Percentiles rank a stretch among this genome's conserved stretches.
Evolutionary conservation across 2,888 invertebrate genomes (phyloP).

Genomic region (Dione vanillae): DNA sequence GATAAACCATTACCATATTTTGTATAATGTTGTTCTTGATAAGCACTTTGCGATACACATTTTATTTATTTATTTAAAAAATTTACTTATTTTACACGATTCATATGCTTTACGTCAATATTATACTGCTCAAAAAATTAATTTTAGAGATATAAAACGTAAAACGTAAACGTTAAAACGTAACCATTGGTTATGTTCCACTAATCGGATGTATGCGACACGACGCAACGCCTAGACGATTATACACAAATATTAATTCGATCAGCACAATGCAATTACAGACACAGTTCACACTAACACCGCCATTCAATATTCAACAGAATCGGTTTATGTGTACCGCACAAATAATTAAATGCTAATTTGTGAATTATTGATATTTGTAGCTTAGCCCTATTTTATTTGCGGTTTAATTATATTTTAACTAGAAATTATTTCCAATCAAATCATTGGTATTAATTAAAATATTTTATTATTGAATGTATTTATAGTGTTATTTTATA

Average conservation of each 20-base stretch:
- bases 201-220: slow-evolving; percentile 68
- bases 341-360: slow-evolving; percentile 44
- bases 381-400: slow-evolving; percentile 21
- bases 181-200: slow-evolving; percentile 41
- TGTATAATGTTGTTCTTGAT: too few species aligned
- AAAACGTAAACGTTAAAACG: too few species aligned
- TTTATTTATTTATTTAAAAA: too few species aligned
- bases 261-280: slow-evolving; percentile 70
- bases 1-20: too few species aligned
- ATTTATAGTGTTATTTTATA: too few species aligned
- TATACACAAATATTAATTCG: slow-evolving; percentile 64
- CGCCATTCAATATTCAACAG: slow-evolving; percentile 51
- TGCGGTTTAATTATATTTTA: slow-evolving; percentile 7
- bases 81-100: too few species aligned
- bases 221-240: slow-evolving; percentile 51
- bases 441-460: background rate
- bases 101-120: too few species aligned
- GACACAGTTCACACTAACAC: slow-evolving; percentile 56
- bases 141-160: too few species aligned
- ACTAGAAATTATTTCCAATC: slow-evolving; percentile 11
- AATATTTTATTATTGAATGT: background rate
- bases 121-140: too few species aligned
- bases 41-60: too few species aligned
- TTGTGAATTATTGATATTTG: slow-evolving; percentile 42
- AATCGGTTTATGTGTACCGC: slow-evolving; percentile 46